These are phyloP conservation scores for Bucorvus abyssinicus DNA, from an alignment of 2,797 vertebrate genomes.

Conservation along the genomic window DNA sequence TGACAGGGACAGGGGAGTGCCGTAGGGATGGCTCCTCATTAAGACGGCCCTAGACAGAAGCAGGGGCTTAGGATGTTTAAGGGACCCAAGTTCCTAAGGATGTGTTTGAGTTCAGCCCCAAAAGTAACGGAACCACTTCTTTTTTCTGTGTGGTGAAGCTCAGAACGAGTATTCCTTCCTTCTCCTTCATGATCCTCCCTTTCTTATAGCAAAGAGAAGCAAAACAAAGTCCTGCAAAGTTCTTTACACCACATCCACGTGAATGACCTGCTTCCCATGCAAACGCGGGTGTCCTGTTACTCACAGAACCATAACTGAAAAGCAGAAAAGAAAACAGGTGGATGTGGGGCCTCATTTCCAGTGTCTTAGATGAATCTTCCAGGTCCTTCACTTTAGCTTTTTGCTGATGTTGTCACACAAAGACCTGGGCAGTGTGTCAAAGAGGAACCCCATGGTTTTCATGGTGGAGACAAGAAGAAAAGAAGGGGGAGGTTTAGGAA, in stretches of 20 bases:
- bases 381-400: background rate
- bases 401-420: background rate
- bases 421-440: background rate
- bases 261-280: background rate
- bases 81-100: background rate
- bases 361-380: background rate
- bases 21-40: background rate
- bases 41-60: background rate
- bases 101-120: background rate
- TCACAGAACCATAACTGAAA: background rate
- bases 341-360: background rate
- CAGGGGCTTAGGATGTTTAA: background rate
- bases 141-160: rapidly evolving
- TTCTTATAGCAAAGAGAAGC: background rate
- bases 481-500: background rate
- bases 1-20: background rate
- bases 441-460: background rate
- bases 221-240: background rate
- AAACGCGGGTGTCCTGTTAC: background rate
- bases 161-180: background rate
- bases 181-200: rapidly evolving
- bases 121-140: background rate
- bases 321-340: background rate
- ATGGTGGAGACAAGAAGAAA: background rate
- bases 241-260: background rate